Percentiles rank a stretch among this genome's conserved stretches.
Conservation (phyloP, 2,888 invertebrate genomes). For the Osedax frankpressi region DNA sequence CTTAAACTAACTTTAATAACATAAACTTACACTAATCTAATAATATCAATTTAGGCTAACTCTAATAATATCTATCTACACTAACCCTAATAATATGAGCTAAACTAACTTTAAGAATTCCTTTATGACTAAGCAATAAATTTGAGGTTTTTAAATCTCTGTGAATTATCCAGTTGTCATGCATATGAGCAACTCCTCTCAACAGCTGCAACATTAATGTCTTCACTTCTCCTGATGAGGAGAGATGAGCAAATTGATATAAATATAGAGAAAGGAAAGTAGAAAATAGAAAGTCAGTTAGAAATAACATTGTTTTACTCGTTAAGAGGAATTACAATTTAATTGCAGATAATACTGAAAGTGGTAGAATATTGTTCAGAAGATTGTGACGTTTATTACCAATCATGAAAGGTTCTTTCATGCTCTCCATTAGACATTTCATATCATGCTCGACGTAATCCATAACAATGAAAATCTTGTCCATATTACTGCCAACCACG, state of each 20-base stretch:
- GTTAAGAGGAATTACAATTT: no score
- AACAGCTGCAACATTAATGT: slow-evolving; percentile 82
- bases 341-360: no score
- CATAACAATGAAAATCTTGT: slow-evolving; percentile 79
- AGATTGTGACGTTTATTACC: slow-evolving; percentile 43
- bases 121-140: slow-evolving; percentile 79
- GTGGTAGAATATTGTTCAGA: no score
- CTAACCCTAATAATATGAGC: no score
- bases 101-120: slow-evolving; percentile 53
- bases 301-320: no score
- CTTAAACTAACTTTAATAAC: no score
- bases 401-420: slow-evolving; percentile 54
- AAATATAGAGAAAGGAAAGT: no score
- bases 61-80: no score
- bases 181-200: slow-evolving; percentile 82
- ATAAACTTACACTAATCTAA: no score
- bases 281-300: no score
- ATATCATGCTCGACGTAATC: slow-evolving; percentile 98
- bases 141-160: slow-evolving; percentile 96
- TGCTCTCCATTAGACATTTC: slow-evolving; percentile 92
- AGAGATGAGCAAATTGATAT: no score
- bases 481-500: slow-evolving; percentile 97
- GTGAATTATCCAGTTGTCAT: slow-evolving; percentile 98
- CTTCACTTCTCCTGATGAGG: slow-evolving; percentile 74
- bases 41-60: no score